A percentile compares a stretch with the other conserved stretches of the same genome.
Evolutionary conservation across 2,888 invertebrate genomes (phyloP).

Genomic region (Hermaeophaga mercurialis): DNA sequence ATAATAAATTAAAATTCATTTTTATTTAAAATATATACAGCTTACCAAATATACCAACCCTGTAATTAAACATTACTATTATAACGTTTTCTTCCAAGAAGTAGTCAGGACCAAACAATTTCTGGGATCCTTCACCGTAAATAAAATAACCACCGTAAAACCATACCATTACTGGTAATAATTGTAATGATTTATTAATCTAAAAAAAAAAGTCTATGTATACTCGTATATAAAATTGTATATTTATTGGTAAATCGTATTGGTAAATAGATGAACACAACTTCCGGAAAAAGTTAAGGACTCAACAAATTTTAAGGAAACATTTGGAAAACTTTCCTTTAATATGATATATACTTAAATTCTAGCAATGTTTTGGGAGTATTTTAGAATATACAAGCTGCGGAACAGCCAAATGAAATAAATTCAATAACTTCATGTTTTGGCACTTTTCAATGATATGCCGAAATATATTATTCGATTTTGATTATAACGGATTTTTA

Average conservation of each 20-base stretch:
- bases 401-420: too few species aligned
- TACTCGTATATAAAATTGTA: neutral
- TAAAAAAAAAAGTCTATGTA: slow-evolving; percentile 8
- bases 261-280: too few species aligned
- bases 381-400: too few species aligned
- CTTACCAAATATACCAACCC: slow-evolving; percentile 37
- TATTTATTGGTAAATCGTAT: neutral
- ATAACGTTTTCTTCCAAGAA: slow-evolving; percentile 38
- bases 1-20: neutral
- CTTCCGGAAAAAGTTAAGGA: too few species aligned
- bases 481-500: too few species aligned
- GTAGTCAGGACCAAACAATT: slow-evolving; percentile 35
- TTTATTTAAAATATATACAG: neutral
- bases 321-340: too few species aligned
- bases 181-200: slow-evolving; percentile 1
- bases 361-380: too few species aligned
- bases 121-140: slow-evolving; percentile 30
- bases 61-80: slow-evolving; percentile 38
- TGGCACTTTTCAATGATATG: too few species aligned
- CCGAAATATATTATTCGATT: too few species aligned
- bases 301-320: too few species aligned
- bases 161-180: slow-evolving; percentile 38
- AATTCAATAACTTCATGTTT: too few species aligned
- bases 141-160: slow-evolving; percentile 40
- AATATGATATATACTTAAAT: too few species aligned